Evolutionary conservation across 2,888 invertebrate genomes (phyloP).

Genomic region (Ganaspis brasiliensis): DNA sequence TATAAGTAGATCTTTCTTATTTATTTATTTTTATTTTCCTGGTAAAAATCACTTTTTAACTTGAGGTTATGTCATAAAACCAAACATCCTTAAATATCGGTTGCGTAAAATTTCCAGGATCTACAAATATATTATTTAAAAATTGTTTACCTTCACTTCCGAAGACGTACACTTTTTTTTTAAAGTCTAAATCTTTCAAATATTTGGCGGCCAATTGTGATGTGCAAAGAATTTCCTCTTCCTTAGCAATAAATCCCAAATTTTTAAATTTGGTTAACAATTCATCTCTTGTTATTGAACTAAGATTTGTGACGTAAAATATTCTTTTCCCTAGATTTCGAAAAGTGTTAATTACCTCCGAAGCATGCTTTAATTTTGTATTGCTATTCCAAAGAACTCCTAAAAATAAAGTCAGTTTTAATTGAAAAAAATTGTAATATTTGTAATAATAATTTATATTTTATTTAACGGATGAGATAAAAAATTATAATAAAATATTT

Average conservation of each 20-base stretch:
- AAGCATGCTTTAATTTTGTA: slow-evolving; percentile 80
- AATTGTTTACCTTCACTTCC: slow-evolving; percentile 66
- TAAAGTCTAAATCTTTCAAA: slow-evolving; percentile 81
- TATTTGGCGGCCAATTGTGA: slow-evolving; percentile 83
- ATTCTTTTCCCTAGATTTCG: slow-evolving; percentile 83
- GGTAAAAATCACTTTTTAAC: too few relatives aligned
- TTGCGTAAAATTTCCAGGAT: too few relatives aligned
- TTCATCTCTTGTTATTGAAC: slow-evolving; percentile 83
- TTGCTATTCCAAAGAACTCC: slow-evolving; percentile 83
- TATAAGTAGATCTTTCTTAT: too few relatives aligned
- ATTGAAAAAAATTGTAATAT: too few relatives aligned
- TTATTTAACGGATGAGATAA: not conserved
- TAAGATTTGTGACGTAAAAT: slow-evolving; percentile 86
- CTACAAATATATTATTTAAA: too few relatives aligned
- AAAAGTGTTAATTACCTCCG: slow-evolving; percentile 81
- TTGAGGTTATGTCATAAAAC: too few relatives aligned
- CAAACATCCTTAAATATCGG: too few relatives aligned
- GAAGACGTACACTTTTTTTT: slow-evolving; percentile 78
- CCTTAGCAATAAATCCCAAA: slow-evolving; percentile 82
- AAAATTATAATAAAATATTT: not conserved
- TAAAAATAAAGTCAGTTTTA: too few relatives aligned
- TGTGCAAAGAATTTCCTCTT: slow-evolving; percentile 82
- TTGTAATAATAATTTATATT: too few relatives aligned
- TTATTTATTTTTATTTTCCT: too few relatives aligned
- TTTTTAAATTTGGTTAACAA: slow-evolving; percentile 83